Base-by-base conservation (phyloP, 2,888 invertebrate species). In the Limnephilus auricula region DNA sequence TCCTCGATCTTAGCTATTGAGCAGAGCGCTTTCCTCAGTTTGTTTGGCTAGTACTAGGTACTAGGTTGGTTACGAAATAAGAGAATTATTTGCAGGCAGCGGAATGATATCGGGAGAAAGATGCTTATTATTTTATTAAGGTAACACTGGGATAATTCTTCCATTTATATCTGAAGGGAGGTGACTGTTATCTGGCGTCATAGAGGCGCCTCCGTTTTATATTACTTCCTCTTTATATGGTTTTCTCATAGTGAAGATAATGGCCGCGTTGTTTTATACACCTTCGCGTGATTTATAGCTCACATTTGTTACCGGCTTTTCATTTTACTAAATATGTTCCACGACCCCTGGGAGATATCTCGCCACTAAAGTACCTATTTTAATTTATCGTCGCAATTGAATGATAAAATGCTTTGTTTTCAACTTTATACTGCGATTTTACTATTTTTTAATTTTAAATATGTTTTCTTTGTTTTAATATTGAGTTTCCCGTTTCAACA, bases 121-220 rank as follows among this genome's bases (percentile, higher is more conserved):
- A 93, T 92, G 93, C 92, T 93, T 93, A 93, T 93, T 93, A 93
- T 93, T 93, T 93, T 93, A 93, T 93, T 93, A 93, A 93, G 93
- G 93, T 93, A 93, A 93, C 90, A 92, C 91, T 91, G 18, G 88
- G 92, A 93, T 93, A 93, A 93, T 93, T 93, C 92, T 85, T 65
- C 93, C 92, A 93, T 93, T 93, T 93, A 92, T 92, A 92, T 92
- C 90, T 84, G 90, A 79, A 86, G 91, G 84, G 89, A 89, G 90
- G 90, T 92, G 92, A 91, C 79, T 90, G 90, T 79, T 91, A 92
- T 91, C 90, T 90, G 90, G 87, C 90, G 90, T 88, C 91, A 86
- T 88, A 87, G 80, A 91, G 90, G 83, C 92, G 90, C 80, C 88
- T 83, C 88, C 79, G 82, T 90, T 92, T 92, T 91, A 89, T 92